Base-by-base conservation (phyloP, 2,113 vertebrate species). In the Microcebus ravelobensis region DNA sequence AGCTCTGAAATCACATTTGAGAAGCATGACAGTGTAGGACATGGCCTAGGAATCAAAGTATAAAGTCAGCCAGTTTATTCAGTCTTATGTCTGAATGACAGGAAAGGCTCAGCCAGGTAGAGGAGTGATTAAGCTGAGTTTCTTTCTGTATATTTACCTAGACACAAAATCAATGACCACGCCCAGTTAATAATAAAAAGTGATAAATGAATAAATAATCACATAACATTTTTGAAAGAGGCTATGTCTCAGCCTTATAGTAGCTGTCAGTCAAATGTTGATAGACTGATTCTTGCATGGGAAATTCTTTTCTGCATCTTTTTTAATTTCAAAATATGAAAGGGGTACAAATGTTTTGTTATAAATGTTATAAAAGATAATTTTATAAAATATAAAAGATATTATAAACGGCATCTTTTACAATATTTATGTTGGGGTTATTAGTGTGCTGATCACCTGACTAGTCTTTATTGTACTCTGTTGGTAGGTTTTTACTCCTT, bases 181-280 rank as follows among this genome's bases (percentile, higher is more conserved):
- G 13, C 21, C 18, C 27, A 48, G 21, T 57, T 90, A 90, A 91
- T 89, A 88, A 88, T 27, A 74, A 90, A 80, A 94, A 71, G 45
- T 85, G 59, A 73, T 92, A 81, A 18, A 65, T 87, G 55, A 93
- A 87, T 63, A 92, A 95, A 21, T 87, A 92, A 88, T 92, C 34
- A 42, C 29, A 52, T 59, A 23, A 23, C 8, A 1, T 70, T 88
- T 79, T 74, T 8, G 3, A 92, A 70, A 63, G 17, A 55, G 14
- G 2, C 63, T 63, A 7, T 59, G 4, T 71, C 10, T 71, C n/a
- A 84, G 29, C 9, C 31, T 96, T 74, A 45, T 92, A 45, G 59
- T 73, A 67, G 18, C 34, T 81, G 2, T 57, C 2, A 21, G 3
- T 84, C 45, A 63, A 55, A 77, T 68, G 39, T 27, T 48, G n/a